Base-by-base conservation (phyloP, 2,888 invertebrate genomes). In the Hemistola chrysoprasaria region DNA sequence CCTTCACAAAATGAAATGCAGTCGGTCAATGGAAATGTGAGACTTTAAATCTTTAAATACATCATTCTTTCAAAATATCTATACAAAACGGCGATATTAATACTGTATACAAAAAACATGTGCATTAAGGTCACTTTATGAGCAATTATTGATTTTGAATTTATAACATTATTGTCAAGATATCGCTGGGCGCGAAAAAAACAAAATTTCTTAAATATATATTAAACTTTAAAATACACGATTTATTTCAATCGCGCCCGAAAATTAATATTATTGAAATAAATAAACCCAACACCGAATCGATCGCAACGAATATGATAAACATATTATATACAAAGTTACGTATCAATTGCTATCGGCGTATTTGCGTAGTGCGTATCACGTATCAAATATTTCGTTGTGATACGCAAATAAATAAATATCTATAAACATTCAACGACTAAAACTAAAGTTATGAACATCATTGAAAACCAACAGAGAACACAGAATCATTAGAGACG, bases 401-500 rank as follows among this genome's bases (percentile, higher is more conserved):
- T 75, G 74, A 69, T 75, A 78, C 72, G 74, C 65, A 71, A 71
- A 70, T 69, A 79, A 85, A 81, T 82, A 78, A 80, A 78, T 80
- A 76, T 71, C 80, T 83, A 81, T 77, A 65, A 85, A 86, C 76
- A 77, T 78, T 85, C 82, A 86, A 86, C 85, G 75, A 80, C 71
- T 81, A 78, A 69, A 64, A 49, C 46, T 73, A 81, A 82, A 61
- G 59, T 71, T 71, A 77, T 50, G 41, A 47, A 55, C 44, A 47
- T 47, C 40, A 43, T 43, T 42, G 34, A 49, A 44, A 47, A 49
- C 32, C 23, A 27, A 31, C 40, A 37, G 28, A 25, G n/a, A n/a
- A n/a, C n/a, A n/a, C n/a, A n/a, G n/a, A n/a, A n/a, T n/a, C n/a
- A n/a, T n/a, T n/a, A n/a, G n/a, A n/a, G n/a, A n/a, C n/a, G n/a